These are phyloP conservation scores for Nibea coibor DNA, from an alignment of 2,113 vertebrate genomes.

Conservation along the genomic window DNA sequence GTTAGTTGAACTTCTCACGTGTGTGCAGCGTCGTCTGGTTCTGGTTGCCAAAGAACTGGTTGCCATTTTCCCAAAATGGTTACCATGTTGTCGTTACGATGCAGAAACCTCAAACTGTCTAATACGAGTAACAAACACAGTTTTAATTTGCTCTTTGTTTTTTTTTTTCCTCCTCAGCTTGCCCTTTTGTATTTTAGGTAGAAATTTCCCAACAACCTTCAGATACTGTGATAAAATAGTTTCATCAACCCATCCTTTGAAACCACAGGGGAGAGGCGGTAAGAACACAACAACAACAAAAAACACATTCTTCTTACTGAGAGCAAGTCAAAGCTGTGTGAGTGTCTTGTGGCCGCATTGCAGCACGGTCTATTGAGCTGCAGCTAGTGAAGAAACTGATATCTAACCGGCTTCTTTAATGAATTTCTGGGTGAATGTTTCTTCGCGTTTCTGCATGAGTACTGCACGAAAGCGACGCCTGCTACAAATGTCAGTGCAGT, in stretches of 20 bases:
- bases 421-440: not conserved
- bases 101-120: not conserved
- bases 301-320: not conserved
- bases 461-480: too few relatives aligned
- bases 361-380: not conserved
- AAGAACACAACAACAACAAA: not conserved
- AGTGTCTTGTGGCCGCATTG: conserved; percentile 22
- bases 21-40: too few relatives aligned
- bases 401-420: not conserved
- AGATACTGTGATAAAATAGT: not conserved
- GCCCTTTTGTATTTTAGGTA: not conserved
- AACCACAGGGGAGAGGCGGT: not conserved
- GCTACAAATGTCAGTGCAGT: conserved; percentile 7
- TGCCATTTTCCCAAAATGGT: too few relatives aligned
- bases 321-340: not conserved
- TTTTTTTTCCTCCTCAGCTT: not conserved
- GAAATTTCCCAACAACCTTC: conserved; percentile 1
- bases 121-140: not conserved
- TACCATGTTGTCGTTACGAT: not conserved
- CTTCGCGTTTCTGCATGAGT: not conserved
- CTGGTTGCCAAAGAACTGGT: too few relatives aligned
- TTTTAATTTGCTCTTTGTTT: not conserved
- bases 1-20: too few relatives aligned
- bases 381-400: conserved; percentile 8
- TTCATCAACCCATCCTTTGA: not conserved